Percentiles rank a stretch among this genome's conserved stretches.
phyloP scores from a whole-genome alignment of 2,113 vertebrate species.

The Columba janthina region DNA sequence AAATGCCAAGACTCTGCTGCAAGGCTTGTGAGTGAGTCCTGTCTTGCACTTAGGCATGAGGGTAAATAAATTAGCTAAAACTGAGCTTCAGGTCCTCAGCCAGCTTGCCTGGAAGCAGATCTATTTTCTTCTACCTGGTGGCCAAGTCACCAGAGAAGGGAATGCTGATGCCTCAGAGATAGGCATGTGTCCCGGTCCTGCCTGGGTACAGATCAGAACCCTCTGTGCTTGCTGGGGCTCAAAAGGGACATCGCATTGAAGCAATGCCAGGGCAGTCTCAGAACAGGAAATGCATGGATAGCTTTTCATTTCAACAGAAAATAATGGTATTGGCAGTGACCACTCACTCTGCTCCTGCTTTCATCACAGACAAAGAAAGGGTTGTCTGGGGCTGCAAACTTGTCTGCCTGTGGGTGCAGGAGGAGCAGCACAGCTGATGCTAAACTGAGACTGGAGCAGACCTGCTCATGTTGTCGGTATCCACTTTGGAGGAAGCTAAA shows the following conservation, averaged over 20 bases:
- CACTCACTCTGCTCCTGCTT: neutral
- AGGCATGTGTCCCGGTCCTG: accelerated
- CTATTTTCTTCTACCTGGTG: neutral
- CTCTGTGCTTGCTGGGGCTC: neutral
- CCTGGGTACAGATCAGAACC: neutral
- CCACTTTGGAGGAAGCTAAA: neutral
- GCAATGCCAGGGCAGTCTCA: neutral
- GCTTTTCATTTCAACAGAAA: neutral
- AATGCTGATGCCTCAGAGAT: neutral
- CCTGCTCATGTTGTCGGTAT: neutral
- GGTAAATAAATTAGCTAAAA: neutral
- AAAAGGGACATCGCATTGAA: neutral
- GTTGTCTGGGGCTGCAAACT: neutral
- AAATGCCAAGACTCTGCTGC: neutral
- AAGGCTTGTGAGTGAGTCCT: neutral
- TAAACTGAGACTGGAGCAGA: neutral
- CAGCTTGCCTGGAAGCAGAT: neutral
- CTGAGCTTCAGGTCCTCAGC: neutral
- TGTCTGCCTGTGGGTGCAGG: neutral
- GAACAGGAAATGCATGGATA: neutral
- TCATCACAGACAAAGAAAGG: neutral
- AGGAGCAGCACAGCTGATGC: neutral
- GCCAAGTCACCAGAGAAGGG: neutral
- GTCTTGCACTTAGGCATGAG: accelerated
- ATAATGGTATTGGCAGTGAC: neutral